These are phyloP conservation scores for Cheilosia vernalis DNA, from an alignment of 2,888 invertebrate genomes.

Conservation along the genomic window DNA sequence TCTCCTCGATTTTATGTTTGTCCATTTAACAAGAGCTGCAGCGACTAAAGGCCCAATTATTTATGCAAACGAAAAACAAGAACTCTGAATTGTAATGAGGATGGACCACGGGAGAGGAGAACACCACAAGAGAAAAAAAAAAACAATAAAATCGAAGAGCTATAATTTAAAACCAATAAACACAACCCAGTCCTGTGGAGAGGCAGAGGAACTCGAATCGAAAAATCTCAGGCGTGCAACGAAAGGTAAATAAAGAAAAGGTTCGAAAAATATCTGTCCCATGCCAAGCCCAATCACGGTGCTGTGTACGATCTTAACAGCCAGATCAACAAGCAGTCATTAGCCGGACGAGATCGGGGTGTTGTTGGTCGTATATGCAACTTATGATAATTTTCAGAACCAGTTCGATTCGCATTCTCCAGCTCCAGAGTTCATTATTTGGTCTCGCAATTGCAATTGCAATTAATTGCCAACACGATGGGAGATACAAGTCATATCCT, in stretches of 20 bases:
- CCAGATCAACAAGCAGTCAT: constrained; percentile 57
- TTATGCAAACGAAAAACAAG: constrained; percentile 72
- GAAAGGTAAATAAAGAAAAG: constrained; percentile 65
- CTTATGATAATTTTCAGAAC: constrained; percentile 63
- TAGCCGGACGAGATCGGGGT: constrained; percentile 45
- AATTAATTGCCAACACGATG: constrained; percentile 70
- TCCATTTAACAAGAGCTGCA: constrained; percentile 69
- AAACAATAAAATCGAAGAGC: constrained; percentile 63
- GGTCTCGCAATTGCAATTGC: constrained; percentile 40
- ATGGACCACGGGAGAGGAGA: constrained; percentile 42
- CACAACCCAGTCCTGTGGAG: constrained; percentile 54
- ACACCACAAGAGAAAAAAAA: constrained; percentile 16
- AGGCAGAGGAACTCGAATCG: constrained; percentile 36
- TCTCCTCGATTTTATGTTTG: constrained; percentile 59
- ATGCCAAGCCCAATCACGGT: not conserved
- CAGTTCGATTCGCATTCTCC: constrained; percentile 47
- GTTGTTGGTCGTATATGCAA: constrained; percentile 29
- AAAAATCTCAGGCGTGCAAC: constrained; percentile 54
- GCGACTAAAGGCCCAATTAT: constrained; percentile 64
- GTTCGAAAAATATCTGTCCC: constrained; percentile 39
- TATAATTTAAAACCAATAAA: constrained; percentile 74
- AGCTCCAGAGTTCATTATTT: constrained; percentile 18
- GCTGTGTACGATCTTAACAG: constrained; percentile 43
- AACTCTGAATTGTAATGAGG: constrained; percentile 70
- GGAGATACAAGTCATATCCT: constrained; percentile 67